Evolutionary conservation across 2,113 vertebrate species (phyloP), one percentile per base, ranked within the genome.

Genomic region (Osmerus mordax): DNA sequence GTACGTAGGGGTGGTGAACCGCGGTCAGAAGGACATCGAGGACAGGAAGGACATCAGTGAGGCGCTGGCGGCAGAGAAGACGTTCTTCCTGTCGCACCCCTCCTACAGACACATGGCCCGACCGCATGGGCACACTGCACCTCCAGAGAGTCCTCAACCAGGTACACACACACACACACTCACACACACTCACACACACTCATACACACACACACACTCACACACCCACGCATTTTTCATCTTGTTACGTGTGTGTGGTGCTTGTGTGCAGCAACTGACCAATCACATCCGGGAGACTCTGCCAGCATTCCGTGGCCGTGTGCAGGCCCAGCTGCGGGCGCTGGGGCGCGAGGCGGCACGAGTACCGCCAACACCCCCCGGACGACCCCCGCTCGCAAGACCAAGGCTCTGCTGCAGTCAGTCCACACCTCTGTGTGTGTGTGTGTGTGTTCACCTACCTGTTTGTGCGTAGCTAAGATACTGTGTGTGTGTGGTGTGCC

Each of bases 251-350:
- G 29, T 51, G 2, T 9, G 56, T 59, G 2, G n/a, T 75, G 51
- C 67, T 76, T 81, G 18, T 81, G 67, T 83, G 58, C 79, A 98
- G 95, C 95, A 96, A 95, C 92, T 97, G 81, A 97, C 94, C 83
- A 96, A 96, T 86, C 96, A 98, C 83, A 98, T 97, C 81, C 91
- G 94, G 64, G 95, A 96, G 36, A 95, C 92, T 0, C 81, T 97
- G 69, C 95, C 95, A 58, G 92, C 88, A 69, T 94, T 96, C 87
- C 89, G 93, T 68, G 93, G 89, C 88, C 94, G 91, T 70, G 91
- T 97, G 2, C 95, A 96, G 87, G 86, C 82, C 28, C 93, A 96
- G 69, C 78, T 96, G 75, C 88, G 94, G 69, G 90, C 92, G 18
- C 87, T 97, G 79, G 93, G 95, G 77, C 94, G 95, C 72, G 94